Base-by-base conservation (phyloP, 1,140 invertebrate genomes). In the Achatina immaculata region DNA sequence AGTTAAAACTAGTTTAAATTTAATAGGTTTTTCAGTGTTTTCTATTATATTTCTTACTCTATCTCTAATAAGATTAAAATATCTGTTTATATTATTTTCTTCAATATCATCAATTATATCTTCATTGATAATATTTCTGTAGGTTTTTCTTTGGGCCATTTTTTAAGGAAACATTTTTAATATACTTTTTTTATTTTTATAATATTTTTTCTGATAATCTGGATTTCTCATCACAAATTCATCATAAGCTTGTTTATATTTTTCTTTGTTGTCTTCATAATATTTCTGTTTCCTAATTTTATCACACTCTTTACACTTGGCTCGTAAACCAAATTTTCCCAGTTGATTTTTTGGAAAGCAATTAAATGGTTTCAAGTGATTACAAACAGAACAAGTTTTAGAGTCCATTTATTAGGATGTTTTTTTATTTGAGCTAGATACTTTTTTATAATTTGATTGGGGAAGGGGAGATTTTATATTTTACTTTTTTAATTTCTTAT, bases 31-130 rank as follows among this genome's bases (percentile, higher is more conserved):
- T 58, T 58, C 55, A 58, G 55, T 58, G 11, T 14, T n/a, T 4
- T 58, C 55, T 58, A 58, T 58, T 58, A 58, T 58, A 58, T 58
- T n/a, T 58, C 55, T 58, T 21, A 58, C 55, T 58, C 55, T 58
- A 58, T 58, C 55, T 58, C 55, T 58, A 58, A 58, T 58, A 21
- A 58, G 55, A 58, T 58, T 58, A 58, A 58, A 58, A 58, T 58
- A 58, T 19, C 11, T 58, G 55, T 58, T n/a, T 58, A 58, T 21
- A 58, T 58, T 58, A 58, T 58, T 58, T 58, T 58, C 7, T 14
- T 58, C 4, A 14, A 58, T 58, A 48, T 48, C 45, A 48, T 48
- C 45, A 48, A 48, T 48, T 48, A 19, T 48, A 48, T 48, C 7
- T 48, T 48, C 45, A 48, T 48, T 48, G 45, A 48, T 48, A 48